Evolutionary conservation across 1,140 invertebrate genomes (phyloP), one percentile per base, ranked within the genome.

Genomic region (Pogonomyrmex barbatus): DNA sequence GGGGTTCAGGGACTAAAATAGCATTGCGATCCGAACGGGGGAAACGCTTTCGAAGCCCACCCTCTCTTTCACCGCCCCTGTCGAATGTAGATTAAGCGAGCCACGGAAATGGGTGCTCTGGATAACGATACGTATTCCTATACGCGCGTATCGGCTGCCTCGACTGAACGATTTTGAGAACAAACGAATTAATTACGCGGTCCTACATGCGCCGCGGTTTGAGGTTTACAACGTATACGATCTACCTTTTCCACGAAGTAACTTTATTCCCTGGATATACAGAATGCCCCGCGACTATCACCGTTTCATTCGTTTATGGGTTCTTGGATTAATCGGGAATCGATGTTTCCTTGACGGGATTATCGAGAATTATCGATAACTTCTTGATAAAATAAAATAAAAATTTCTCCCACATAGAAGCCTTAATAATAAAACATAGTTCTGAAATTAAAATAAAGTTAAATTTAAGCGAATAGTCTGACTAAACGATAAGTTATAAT

Each of bases 121-220:
- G 63, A 87, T 67, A 89, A 86, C 84, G 58, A 56, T 10, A 45
- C 39, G 50, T 68, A 47, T 45, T 67, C 62, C 42, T 62, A 30
- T 52, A 42, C 12, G 50, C 78, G 79, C 54, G 42, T 70, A 83
- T 56, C 39, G 39, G 50, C 54, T 33, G 50, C 6, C 14, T 33
- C 12, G 56, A 47, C 39, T 62, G 54, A 88, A 86, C 60, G 67
- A 84, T 88, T 88, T 85, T 85, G 56, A 50, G 24, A 86, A 89
- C 88, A 87, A 71, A 56, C 68, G 58, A 75, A 88, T 89, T 88
- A 89, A 86, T 89, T 86, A 73, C 54, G 60, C n/a, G 58, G 47
- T 42, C 71, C 70, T 85, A 63, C 71, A 77, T 50, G 52, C n/a
- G 17, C 10, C 67, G 79, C 12, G 42, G 42, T 36, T 73, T 83